These are phyloP conservation scores for Tipula unca DNA, from an alignment of 2,888 invertebrate species.

Conservation along the genomic window DNA sequence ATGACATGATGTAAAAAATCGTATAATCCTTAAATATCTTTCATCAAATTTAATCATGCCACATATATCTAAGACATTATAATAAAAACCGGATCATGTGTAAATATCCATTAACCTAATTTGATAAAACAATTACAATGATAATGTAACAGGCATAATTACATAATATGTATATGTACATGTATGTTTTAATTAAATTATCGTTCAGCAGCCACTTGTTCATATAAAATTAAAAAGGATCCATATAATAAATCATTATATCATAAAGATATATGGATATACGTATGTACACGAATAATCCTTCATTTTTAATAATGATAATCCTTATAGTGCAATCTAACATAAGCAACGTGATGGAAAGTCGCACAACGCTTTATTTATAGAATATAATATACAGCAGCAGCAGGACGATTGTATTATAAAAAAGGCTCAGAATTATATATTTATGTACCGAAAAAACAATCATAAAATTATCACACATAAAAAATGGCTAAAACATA, in stretches of 20 bases:
- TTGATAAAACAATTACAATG: neutral
- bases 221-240: neutral
- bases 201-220: neutral
- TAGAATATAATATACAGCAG: neutral
- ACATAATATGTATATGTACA: neutral
- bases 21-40: neutral
- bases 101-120: neutral
- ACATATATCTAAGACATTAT: neutral
- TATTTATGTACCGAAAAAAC: neutral
- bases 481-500: neutral
- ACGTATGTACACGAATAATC: too few species aligned
- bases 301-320: neutral
- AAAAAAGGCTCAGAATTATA: neutral
- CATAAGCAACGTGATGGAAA: neutral
- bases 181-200: neutral
- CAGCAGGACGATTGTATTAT: neutral
- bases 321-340: neutral
- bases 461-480: neutral
- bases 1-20: neutral
- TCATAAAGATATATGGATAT: neutral
- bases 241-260: neutral
- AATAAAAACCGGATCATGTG: neutral
- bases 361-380: neutral
- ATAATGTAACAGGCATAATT: neutral
- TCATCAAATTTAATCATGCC: neutral